These are phyloP conservation scores for Neoascia interrupta DNA, from an alignment of 2,888 invertebrate genomes.

Conservation along the genomic window DNA sequence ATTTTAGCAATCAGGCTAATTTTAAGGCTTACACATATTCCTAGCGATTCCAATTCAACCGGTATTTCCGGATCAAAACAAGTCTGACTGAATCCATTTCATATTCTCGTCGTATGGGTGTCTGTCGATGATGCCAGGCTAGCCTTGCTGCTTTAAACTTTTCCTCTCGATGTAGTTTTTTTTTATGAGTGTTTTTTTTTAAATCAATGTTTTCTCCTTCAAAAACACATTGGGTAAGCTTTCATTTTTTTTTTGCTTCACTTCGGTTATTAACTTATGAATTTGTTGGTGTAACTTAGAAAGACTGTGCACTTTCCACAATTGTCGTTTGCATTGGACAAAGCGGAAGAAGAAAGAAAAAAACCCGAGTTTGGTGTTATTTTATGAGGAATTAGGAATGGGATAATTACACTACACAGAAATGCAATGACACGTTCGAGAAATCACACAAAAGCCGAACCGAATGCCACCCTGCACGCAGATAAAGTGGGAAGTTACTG, in stretches of 20 bases:
- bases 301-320: constrained; percentile 40
- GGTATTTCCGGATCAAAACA: constrained; percentile 70
- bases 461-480: constrained; percentile 48
- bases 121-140: constrained; percentile 46
- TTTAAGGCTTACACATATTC: constrained; percentile 67
- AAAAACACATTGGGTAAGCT: constrained; percentile 39
- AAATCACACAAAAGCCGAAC: constrained; percentile 33
- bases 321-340: constrained; percentile 45
- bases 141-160: constrained; percentile 60
- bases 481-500: constrained; percentile 60
- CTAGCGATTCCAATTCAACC: constrained; percentile 64
- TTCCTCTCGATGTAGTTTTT: constrained; percentile 51
- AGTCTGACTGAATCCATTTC: constrained; percentile 61
- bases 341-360: constrained; percentile 19
- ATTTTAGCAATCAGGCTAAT: constrained; percentile 38
- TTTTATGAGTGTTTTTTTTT: constrained; percentile 5
- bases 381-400: constrained; percentile 11
- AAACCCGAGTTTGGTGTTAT: constrained; percentile 21
- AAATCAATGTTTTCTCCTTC: constrained; percentile 36
- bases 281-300: constrained; percentile 12
- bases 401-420: constrained; percentile 33
- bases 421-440: constrained; percentile 54
- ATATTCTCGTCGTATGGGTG: constrained; percentile 45
- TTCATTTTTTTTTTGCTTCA: constrained; percentile 48
- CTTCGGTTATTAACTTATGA: constrained; percentile 34